Evolutionary conservation across 1,140 invertebrate species (phyloP).

Genomic region (Acromyrmex charruanus): DNA sequence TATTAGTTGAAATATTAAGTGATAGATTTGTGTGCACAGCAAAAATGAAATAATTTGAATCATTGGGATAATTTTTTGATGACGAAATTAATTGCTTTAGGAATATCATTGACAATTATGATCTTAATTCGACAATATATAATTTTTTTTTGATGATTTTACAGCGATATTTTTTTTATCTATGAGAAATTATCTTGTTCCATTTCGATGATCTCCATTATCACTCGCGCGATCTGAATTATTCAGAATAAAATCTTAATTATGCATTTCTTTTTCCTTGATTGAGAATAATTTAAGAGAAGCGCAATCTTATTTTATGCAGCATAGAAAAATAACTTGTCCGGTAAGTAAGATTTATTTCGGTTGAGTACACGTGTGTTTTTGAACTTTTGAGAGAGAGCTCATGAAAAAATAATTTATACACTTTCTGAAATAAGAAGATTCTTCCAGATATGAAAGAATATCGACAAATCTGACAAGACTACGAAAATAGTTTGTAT

Average conservation of each 20-base stretch:
- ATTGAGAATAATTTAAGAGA: background rate
- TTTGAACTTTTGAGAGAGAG: background rate
- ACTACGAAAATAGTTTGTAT: background rate
- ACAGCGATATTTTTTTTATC: background rate
- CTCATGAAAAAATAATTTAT: slow-evolving; percentile 11
- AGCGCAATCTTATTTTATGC: background rate
- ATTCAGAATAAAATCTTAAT: background rate
- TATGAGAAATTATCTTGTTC: background rate
- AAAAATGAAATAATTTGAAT: background rate
- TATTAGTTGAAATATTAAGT: background rate
- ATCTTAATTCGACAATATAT: background rate
- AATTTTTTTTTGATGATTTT: background rate
- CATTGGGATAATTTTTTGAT: background rate
- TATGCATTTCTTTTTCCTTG: background rate
- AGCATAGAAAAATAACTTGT: background rate
- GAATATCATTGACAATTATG: background rate
- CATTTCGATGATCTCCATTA: background rate
- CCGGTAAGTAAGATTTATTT: background rate
- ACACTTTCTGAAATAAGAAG: slow-evolving; percentile 17
- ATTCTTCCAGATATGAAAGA: background rate
- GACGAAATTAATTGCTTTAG: background rate
- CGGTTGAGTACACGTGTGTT: background rate
- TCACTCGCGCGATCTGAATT: background rate
- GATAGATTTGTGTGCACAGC: background rate
- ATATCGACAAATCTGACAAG: slow-evolving; percentile 2